Evolutionary conservation across 2,888 invertebrate species (phyloP).

Genomic region (Onchidella celtica): DNA sequence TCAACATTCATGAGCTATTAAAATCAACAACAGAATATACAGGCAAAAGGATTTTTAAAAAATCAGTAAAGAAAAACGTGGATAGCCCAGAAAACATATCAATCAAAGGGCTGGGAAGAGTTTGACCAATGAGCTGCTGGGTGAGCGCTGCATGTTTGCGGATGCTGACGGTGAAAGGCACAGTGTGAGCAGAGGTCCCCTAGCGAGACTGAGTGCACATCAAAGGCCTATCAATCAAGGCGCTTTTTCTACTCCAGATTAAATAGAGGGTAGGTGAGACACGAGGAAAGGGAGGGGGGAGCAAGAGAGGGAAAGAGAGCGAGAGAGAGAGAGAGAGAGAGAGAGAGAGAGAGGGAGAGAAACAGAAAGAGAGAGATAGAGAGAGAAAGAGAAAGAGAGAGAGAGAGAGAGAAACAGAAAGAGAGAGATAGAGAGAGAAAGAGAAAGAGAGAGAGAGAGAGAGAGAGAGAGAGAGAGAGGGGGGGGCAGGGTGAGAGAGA

Average conservation of each 20-base stretch:
- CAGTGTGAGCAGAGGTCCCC: background rate
- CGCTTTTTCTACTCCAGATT: background rate
- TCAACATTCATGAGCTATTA: too few relatives aligned
- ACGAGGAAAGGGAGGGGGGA: background rate
- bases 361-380: background rate
- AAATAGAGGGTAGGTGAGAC: background rate
- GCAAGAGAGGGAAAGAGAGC: background rate
- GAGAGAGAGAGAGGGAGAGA: background rate
- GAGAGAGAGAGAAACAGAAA: slow-evolving; percentile 4
- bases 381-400: slow-evolving; percentile 5
- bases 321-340: background rate
- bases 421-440: slow-evolving; percentile 7
- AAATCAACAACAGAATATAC: too few relatives aligned
- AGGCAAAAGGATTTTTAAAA: too few relatives aligned
- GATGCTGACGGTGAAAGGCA: background rate
- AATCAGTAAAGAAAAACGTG: too few relatives aligned
- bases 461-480: background rate
- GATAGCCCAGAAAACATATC: too few relatives aligned
- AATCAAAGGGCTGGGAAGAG: too few relatives aligned
- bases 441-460: background rate
- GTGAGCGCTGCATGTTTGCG: too few relatives aligned
- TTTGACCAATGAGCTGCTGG: too few relatives aligned
- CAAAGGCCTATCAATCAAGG: slow-evolving; percentile 27
- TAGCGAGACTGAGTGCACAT: background rate
- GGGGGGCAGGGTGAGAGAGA: background rate